Base-by-base conservation (phyloP, 2,113 vertebrate species). In the Vidua macroura region DNA sequence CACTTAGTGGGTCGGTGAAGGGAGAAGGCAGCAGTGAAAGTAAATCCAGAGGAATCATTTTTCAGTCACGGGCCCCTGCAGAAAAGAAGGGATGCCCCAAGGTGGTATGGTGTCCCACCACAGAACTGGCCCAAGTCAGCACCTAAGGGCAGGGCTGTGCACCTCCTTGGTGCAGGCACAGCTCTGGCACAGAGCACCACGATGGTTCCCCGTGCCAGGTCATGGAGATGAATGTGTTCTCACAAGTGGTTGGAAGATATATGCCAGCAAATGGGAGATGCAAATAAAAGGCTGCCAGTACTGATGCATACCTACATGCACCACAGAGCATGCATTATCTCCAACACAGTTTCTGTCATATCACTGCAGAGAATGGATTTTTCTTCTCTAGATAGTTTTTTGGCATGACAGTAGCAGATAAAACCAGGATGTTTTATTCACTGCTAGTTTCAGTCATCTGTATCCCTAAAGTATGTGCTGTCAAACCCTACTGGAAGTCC, bases 131-230 rank as follows among this genome's bases (percentile, higher is more conserved):
- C 56, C 55, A n/a, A 41, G 55, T 7, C 1, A 5, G 68, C 39
- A n/a, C 16, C 22, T 10, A 6, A 15, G 7, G 58, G 19, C 41
- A 69, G 74, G 41, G 64, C 72, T 60, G 67, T 14, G 46, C 23
- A 49, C 6, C 4, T 27, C 30, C 62, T 30, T 20, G n/a, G 23
- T 62, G 37, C 85, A 66, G 49, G 23, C 4, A 3, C 1, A 53
- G 41, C n/a, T 37, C 19, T 22, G 51, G 37, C 2, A 0, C 28
- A 35, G 27, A 56, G 35, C 17, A 21, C 24, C 51, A 51, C 7
- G 23, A 13, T 0, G 1, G 31, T 14, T 19, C 20, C 30, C 53
- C 2, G 3, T 0, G 7, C 37, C 43, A 53, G n/a, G 13, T 41
- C 39, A 15, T 2, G 11, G 59, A 51, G 28, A 22, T 25, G 39